These are phyloP conservation scores for Magallana ariakensis DNA, from an alignment of 1,140 invertebrate genomes.

Conservation along the genomic window DNA sequence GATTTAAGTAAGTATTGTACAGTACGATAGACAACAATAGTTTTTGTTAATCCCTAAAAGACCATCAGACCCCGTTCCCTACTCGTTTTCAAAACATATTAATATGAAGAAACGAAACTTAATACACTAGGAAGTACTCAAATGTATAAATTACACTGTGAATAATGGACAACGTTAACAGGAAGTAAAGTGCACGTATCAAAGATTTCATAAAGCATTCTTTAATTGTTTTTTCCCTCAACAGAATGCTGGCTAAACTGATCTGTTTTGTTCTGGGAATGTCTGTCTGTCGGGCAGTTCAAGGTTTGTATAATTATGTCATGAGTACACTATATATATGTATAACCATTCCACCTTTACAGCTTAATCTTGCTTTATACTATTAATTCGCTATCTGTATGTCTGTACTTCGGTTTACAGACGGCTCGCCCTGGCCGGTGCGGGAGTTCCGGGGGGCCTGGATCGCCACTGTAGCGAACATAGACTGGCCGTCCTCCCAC, in stretches of 20 bases:
- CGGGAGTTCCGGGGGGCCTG: conserved; percentile 73
- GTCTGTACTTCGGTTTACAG: conserved; percentile 34
- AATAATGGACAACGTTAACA: neutral
- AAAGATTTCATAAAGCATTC: neutral
- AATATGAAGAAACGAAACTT: no score
- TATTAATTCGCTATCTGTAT: neutral
- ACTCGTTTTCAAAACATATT: no score
- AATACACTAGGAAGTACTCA: no score
- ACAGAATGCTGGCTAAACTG: neutral
- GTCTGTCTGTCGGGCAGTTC: neutral
- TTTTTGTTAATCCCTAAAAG: no score
- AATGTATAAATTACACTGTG: no score
- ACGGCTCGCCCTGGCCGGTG: conserved; percentile 55
- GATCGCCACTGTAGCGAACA: conserved; percentile 76
- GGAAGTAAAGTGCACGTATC: neutral
- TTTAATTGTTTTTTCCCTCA: neutral
- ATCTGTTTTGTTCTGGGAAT: neutral
- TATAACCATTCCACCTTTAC: no score
- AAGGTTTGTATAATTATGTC: neutral
- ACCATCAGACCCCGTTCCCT: no score
- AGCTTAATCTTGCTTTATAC: no score
- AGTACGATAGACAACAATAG: no score
- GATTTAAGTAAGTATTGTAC: no score
- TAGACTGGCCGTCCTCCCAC: conserved; percentile 75
- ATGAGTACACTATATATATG: neutral